Percentiles rank a stretch among this genome's conserved stretches.
Conservation (phyloP, 2,888 invertebrate species). For the Hololepta plana region DNA sequence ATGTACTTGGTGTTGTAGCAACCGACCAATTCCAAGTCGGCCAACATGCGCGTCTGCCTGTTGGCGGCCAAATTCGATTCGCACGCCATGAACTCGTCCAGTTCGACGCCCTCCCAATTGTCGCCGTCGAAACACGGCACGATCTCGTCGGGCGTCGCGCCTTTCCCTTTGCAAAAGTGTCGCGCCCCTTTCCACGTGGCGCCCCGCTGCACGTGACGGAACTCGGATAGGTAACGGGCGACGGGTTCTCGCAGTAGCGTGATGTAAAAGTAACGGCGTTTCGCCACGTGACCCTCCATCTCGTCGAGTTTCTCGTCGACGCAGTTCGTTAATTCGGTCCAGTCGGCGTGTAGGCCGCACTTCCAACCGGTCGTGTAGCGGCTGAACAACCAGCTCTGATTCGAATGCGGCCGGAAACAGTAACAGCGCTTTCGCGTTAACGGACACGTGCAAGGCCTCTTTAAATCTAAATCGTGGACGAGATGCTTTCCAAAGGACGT, state of each 20-base stretch:
- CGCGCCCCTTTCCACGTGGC: constrained; percentile 86
- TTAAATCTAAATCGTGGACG: constrained; percentile 82
- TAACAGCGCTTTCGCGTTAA: constrained; percentile 75
- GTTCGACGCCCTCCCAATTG: constrained; percentile 75
- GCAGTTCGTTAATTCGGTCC: constrained; percentile 89
- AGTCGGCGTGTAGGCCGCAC: constrained; percentile 96
- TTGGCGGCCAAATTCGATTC: constrained; percentile 89
- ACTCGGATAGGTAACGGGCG: constrained; percentile 86
- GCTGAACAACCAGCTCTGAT: constrained; percentile 95
- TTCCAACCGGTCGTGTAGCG: constrained; percentile 96
- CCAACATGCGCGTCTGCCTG: constrained; percentile 94
- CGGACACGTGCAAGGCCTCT: constrained; percentile 88
- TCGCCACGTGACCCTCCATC: constrained; percentile 48
- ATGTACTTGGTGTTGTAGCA: constrained; percentile 82
- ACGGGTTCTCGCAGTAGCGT: constrained; percentile 90
- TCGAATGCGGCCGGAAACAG: constrained; percentile 80
- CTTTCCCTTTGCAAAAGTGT: constrained; percentile 55
- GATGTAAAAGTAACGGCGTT: constrained; percentile 78
- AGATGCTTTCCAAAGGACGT: constrained; percentile 94
- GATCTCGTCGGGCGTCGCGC: constrained; percentile 64
- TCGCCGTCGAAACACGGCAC: constrained; percentile 63
- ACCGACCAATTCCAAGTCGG: constrained; percentile 84
- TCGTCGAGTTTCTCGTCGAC: constrained; percentile 83
- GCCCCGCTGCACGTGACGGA: constrained; percentile 86
- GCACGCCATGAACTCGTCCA: constrained; percentile 83